phyloP scores from a whole-genome alignment of 37 sponge, comb jelly and placozoan species.

The Beroe ovata region DNA sequence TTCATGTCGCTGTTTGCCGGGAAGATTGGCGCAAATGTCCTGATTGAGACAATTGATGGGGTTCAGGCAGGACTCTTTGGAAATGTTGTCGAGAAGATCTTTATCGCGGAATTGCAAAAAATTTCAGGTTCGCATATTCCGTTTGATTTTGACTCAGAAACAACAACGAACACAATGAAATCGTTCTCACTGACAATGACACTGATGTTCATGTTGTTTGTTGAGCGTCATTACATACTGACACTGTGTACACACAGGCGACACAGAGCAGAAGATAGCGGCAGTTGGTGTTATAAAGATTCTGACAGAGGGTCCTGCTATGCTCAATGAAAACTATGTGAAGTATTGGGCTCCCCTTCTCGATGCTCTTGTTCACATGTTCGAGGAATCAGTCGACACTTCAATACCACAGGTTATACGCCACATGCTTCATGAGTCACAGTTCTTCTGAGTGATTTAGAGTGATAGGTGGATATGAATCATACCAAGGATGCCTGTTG shows the following conservation, averaged over 20 bases:
- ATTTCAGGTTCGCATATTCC: no score
- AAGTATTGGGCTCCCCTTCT: slow-evolving; percentile 79
- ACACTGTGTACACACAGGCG: slow-evolving; percentile 75
- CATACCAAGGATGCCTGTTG: no score
- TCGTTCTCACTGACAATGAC: not conserved
- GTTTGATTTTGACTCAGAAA: not conserved
- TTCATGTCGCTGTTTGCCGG: slow-evolving; percentile 89
- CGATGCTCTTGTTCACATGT: slow-evolving; percentile 80
- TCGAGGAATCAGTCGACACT: slow-evolving; percentile 87
- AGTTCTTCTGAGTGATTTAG: no score
- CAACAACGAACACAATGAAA: not conserved
- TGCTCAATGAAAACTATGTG: slow-evolving; percentile 80
- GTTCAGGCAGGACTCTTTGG: slow-evolving; percentile 91
- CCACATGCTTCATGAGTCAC: no score
- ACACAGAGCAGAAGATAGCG: slow-evolving; percentile 85
- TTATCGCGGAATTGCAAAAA: slow-evolving; percentile 89
- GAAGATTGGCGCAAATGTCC: slow-evolving; percentile 79
- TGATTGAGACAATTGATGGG: slow-evolving; percentile 80
- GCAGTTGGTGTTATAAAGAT: slow-evolving; percentile 94
- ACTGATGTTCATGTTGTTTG: no score
- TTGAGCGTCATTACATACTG: no score
- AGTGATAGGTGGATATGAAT: no score
- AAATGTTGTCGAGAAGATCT: slow-evolving; percentile 92
- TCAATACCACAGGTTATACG: slow-evolving; percentile 71
- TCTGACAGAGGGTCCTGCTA: slow-evolving; percentile 87